Percentiles rank a stretch among this genome's conserved stretches.
Evolutionary conservation across 2,797 vertebrate genomes (phyloP).

Genomic region (Corythornis leucogaster): DNA sequence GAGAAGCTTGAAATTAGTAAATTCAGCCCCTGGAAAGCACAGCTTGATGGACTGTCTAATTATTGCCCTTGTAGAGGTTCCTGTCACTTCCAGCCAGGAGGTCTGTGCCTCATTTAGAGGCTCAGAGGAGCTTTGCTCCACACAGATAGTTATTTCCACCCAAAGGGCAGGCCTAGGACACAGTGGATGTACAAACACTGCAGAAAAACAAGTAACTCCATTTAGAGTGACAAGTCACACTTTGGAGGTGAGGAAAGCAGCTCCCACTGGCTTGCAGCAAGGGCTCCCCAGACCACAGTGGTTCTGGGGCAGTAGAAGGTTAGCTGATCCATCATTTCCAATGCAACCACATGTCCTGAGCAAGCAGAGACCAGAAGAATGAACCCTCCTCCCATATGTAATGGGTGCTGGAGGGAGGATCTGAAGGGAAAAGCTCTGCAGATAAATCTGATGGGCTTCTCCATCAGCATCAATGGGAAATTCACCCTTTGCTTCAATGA

Average conservation of each 20-base stretch:
- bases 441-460: neutral
- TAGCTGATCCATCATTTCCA: neutral
- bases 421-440: neutral
- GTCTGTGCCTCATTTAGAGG: neutral
- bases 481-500: neutral
- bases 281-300: accelerated
- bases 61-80: neutral
- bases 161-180: neutral
- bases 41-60: constrained; percentile 2
- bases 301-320: neutral
- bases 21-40: neutral
- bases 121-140: neutral
- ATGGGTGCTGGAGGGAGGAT: neutral
- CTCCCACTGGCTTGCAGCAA: neutral
- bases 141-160: neutral
- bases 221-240: neutral
- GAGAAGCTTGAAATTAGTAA: constrained; percentile 2
- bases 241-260: neutral
- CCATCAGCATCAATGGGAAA: neutral
- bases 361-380: neutral
- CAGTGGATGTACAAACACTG: neutral
- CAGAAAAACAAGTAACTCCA: neutral
- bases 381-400: neutral
- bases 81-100: neutral
- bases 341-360: neutral